Evolutionary conservation across 2,797 vertebrate species (phyloP).

Genomic region (Carcharodon carcharias): DNA sequence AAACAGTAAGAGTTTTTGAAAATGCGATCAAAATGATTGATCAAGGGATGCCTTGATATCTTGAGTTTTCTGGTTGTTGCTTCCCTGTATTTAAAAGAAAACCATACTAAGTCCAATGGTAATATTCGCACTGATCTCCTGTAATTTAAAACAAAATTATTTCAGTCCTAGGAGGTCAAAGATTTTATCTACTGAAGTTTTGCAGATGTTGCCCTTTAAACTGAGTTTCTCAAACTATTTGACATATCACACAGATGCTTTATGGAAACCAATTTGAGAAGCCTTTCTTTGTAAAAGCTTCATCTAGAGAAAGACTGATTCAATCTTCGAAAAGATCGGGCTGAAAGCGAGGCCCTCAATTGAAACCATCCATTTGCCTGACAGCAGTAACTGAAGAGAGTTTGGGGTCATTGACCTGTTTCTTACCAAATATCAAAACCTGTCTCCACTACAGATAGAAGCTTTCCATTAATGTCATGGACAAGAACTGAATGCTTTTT

Average conservation of each 20-base stretch:
- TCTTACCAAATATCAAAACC: constrained; percentile 36
- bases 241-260: constrained; percentile 4
- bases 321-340: constrained; percentile 17
- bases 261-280: constrained; percentile 36
- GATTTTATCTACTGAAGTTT: constrained; percentile 7
- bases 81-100: not conserved
- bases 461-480: constrained; percentile 23
- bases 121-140: not conserved
- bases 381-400: constrained; percentile 29
- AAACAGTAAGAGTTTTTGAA: not conserved
- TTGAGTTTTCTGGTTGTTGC: not conserved
- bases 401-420: constrained; percentile 33
- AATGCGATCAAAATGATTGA: not conserved
- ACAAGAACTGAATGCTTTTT: not conserved
- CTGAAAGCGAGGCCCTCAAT: constrained; percentile 12
- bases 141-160: not conserved
- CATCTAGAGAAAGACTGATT: constrained; percentile 12
- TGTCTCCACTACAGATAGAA: constrained; percentile 19
- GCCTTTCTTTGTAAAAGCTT: constrained; percentile 37
- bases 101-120: not conserved
- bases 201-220: not conserved
- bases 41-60: not conserved
- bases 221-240: constrained; percentile 1
- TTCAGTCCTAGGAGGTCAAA: not conserved
- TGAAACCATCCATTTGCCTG: constrained; percentile 37